A percentile compares a stretch with the other conserved stretches of the same genome.
These are phyloP conservation scores for Aphidius ervi DNA, from an alignment of 1,140 invertebrate species.

Conservation along the genomic window DNA sequence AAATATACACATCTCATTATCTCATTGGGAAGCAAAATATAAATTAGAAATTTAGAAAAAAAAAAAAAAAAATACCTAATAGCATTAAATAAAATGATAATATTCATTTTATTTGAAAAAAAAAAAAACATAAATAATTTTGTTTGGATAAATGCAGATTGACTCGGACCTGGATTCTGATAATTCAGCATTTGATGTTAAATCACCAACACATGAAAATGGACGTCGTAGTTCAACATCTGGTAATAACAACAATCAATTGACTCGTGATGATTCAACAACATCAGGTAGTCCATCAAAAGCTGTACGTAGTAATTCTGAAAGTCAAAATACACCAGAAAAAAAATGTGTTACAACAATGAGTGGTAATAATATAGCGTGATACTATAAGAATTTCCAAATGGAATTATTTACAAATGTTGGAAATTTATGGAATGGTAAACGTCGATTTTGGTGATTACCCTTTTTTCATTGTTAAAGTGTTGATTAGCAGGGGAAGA, in stretches of 20 bases:
- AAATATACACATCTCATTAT: too few species aligned
- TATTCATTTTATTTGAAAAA: background rate
- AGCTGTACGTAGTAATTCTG: constrained; percentile 57
- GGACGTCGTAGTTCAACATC: constrained; percentile 58
- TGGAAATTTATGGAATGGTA: constrained; percentile 45
- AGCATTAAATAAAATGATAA: background rate
- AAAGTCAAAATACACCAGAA: constrained; percentile 56
- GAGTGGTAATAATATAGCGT: constrained; percentile 67
- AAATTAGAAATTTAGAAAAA: too few species aligned
- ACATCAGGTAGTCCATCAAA: constrained; percentile 53
- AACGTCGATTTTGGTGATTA: constrained; percentile 42
- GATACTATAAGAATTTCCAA: constrained; percentile 54
- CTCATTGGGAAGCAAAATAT: too few species aligned
- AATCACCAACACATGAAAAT: constrained; percentile 53
- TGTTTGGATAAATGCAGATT: constrained; percentile 41
- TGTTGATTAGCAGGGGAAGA: too few species aligned
- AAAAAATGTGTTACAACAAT: constrained; percentile 61
- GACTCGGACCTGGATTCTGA: constrained; percentile 62
- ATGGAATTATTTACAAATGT: constrained; percentile 46
- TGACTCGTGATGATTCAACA: constrained; percentile 42
- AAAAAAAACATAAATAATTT: too few species aligned
- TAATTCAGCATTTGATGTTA: constrained; percentile 58
- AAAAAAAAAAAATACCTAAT: too few species aligned
- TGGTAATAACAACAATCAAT: constrained; percentile 58
- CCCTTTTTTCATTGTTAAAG: too few species aligned